Percentiles rank a stretch among this genome's conserved stretches.
Conservation (phyloP, 2,113 vertebrate genomes). For the Hyaena hyaena region DNA sequence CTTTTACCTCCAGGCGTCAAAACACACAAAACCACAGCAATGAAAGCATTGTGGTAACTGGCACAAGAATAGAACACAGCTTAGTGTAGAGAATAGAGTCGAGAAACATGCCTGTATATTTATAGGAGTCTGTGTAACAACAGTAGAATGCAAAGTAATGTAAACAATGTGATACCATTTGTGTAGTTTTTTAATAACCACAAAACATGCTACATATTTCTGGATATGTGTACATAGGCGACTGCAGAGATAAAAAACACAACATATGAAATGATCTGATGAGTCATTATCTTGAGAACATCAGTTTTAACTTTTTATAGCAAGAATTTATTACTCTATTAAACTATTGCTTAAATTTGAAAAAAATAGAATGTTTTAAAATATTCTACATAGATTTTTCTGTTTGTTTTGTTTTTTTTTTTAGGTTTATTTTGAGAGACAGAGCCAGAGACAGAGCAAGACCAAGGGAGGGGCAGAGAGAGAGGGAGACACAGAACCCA, state of each 20-base stretch:
- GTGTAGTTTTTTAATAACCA: neutral
- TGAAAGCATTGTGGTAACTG: neutral
- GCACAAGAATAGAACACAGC: neutral
- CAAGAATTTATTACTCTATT: neutral
- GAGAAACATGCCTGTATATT: neutral
- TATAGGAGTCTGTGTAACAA: neutral
- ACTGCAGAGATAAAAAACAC: neutral
- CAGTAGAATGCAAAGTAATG: neutral
- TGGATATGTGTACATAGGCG: neutral
- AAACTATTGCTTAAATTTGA: neutral
- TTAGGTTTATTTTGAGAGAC: too few relatives aligned
- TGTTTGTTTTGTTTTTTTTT: too few relatives aligned
- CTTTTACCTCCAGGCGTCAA: neutral
- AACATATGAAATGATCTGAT: neutral
- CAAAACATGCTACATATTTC: neutral
- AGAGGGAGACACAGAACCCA: too few relatives aligned
- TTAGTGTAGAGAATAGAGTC: neutral
- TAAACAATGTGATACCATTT: neutral
- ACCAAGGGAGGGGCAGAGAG: too few relatives aligned
- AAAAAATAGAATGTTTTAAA: neutral
- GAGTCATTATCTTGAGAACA: neutral
- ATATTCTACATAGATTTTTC: neutral
- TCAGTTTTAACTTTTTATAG: constrained; percentile 1
- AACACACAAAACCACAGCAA: neutral
- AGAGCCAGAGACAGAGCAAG: too few relatives aligned